phyloP scores from a whole-genome alignment of 2,797 vertebrate species.

The Sebastes diaconus region DNA sequence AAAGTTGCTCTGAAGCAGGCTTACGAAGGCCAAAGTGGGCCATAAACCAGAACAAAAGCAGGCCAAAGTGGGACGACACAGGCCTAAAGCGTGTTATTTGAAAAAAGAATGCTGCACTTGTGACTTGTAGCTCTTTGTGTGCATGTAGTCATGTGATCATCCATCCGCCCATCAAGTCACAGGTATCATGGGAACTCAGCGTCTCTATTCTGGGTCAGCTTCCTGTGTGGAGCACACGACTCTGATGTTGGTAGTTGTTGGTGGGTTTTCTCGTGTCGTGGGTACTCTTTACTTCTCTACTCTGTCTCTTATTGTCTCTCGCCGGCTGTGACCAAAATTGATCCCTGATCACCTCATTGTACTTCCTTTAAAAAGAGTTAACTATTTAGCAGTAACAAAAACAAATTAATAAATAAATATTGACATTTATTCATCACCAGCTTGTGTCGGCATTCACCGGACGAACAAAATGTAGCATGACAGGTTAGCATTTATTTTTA shows the following conservation, averaged over 20 bases:
- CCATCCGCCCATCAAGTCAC: constrained; percentile 81
- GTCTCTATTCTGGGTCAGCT: constrained; percentile 29
- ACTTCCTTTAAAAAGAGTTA: not conserved
- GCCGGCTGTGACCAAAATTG: constrained; percentile 29
- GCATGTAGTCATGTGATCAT: constrained; percentile 84
- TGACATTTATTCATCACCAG: not conserved
- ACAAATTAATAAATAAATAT: not conserved
- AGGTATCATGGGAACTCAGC: constrained; percentile 64
- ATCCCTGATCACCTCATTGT: not conserved
- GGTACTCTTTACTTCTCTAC: constrained; percentile 27
- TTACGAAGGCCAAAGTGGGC: constrained; percentile 57
- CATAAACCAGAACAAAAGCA: constrained; percentile 49
- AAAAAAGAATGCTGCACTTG: constrained; percentile 92
- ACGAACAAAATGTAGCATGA: not conserved
- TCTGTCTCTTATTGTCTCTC: constrained; percentile 12
- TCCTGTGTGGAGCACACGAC: constrained; percentile 31
- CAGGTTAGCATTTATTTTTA: not conserved
- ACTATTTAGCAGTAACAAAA: not conserved
- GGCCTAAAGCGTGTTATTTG: constrained; percentile 83
- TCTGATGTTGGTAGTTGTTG: constrained; percentile 36
- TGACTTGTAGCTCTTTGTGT: constrained; percentile 83
- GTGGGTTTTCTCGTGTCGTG: constrained; percentile 40
- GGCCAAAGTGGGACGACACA: constrained; percentile 63
- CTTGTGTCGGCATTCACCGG: not conserved
- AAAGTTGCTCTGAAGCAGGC: constrained; percentile 79